phyloP scores from a whole-genome alignment of 2,113 vertebrate genomes.

The Benthochromis sp. region DNA sequence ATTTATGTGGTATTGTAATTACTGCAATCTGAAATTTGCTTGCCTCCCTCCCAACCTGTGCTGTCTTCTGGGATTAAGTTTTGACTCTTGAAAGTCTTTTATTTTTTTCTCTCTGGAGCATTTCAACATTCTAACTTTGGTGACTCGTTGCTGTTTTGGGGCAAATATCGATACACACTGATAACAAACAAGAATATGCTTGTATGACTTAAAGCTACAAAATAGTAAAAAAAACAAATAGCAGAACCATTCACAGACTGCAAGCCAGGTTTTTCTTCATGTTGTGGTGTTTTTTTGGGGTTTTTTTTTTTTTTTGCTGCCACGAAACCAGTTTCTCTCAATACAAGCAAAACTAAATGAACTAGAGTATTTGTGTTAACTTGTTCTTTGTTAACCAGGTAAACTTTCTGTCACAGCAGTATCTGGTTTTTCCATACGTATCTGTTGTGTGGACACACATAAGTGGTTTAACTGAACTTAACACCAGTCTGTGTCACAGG shows the following conservation, averaged over 20 bases:
- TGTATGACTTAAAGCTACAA: not conserved
- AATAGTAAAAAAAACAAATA: not conserved
- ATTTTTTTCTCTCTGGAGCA: not conserved
- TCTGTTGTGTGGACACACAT: not conserved
- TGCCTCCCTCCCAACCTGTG: not conserved
- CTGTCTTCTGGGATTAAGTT: not conserved
- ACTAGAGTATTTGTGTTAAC: not conserved
- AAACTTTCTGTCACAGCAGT: not conserved
- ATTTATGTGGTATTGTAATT: not conserved
- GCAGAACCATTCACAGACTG: not conserved
- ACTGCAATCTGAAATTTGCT: not conserved
- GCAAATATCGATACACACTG: not conserved
- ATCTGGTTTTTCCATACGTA: not conserved
- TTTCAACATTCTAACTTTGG: not conserved
- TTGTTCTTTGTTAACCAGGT: not conserved
- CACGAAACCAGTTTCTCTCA: not conserved
- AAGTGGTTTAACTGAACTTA: not conserved
- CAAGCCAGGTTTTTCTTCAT: not conserved
- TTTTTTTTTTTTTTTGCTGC: not conserved
- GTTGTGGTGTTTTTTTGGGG: too few species aligned
- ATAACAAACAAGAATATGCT: not conserved
- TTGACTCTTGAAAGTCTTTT: not conserved
- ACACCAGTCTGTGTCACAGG: constrained; percentile 72
- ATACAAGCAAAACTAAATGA: not conserved
- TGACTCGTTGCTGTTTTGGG: not conserved